Base-by-base conservation (phyloP, 2,797 vertebrate genomes). In the Enteromius thamalakanensis region DNA sequence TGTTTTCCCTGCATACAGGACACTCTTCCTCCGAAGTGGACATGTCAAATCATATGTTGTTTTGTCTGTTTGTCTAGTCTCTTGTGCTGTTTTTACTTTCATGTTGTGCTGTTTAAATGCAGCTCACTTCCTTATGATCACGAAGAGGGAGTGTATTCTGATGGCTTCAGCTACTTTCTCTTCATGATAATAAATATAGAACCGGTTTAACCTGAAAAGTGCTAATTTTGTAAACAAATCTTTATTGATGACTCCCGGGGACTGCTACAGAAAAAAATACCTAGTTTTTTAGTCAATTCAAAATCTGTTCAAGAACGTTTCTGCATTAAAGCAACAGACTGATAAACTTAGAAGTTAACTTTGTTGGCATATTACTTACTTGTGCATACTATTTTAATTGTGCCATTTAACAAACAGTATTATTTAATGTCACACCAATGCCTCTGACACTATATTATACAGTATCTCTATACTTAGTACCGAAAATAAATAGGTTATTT, bases 1-100 rank as follows among this genome's bases (percentile, higher is more conserved):
- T 69, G 32, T 19, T 32, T 7, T 55, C 86, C 19, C 0, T 70
- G 85, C 90, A 91, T 47, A 90, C 78, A 2, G 88, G 84, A 55
- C 90, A 91, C 2, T 83, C 75, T 12, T 86, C 74, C 1, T 87
- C 81, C 79, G 26, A 62, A 11, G 11, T 3, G 1, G 26, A 15
- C 42, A 40, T 69, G 9, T 71, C 26, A 55, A 17, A 26, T 42
- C 26, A 1, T 76, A 19, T 40, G 23, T 21, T 65, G 45, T 70
- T 4, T 55, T 6, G 15, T 37, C 19, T 3, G 7, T 6, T 8
- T 62, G 14, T 58, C 53, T 29, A 15, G 11, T 34, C 37, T 76
- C 32, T 47, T 1, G 29, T 53, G 19, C 21, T 17, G 26, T 3
- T 11, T 32, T 74, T 1, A 70, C 42, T 79, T 72, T 79, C n/a